These are phyloP conservation scores for Campylomormyrus numenius DNA, from an alignment of 2,113 vertebrate species.

Conservation along the genomic window DNA sequence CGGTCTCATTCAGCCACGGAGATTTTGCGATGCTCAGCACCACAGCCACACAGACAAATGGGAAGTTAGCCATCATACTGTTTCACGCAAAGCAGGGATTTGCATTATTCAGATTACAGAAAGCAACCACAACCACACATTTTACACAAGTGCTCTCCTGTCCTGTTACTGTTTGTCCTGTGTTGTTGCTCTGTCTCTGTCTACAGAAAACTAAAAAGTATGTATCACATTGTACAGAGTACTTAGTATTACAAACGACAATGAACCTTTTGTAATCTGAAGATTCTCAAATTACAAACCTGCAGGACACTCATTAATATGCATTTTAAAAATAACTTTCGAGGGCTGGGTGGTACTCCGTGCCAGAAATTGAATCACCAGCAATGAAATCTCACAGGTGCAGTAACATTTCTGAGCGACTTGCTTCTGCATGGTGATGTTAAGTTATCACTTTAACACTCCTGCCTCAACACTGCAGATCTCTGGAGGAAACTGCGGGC, in stretches of 20 bases:
- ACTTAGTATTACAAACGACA: background rate
- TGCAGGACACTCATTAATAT: background rate
- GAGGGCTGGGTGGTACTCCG: background rate
- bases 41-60: background rate
- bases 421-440: background rate
- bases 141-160: background rate
- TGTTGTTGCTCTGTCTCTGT: background rate
- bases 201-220: background rate
- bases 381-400: background rate
- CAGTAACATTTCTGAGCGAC: background rate
- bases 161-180: background rate
- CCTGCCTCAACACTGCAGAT: background rate
- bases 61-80: background rate
- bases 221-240: background rate
- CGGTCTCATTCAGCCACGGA: background rate
- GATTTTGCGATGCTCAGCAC: background rate
- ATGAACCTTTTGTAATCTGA: background rate
- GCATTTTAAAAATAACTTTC: background rate
- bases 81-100: background rate
- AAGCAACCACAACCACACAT: background rate
- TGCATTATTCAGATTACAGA: background rate
- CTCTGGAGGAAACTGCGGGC: background rate
- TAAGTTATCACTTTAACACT: background rate
- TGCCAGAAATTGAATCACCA: background rate
- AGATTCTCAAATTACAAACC: background rate